phyloP scores from a whole-genome alignment of 2,888 invertebrate genomes.

The Drosophila monieri region DNA sequence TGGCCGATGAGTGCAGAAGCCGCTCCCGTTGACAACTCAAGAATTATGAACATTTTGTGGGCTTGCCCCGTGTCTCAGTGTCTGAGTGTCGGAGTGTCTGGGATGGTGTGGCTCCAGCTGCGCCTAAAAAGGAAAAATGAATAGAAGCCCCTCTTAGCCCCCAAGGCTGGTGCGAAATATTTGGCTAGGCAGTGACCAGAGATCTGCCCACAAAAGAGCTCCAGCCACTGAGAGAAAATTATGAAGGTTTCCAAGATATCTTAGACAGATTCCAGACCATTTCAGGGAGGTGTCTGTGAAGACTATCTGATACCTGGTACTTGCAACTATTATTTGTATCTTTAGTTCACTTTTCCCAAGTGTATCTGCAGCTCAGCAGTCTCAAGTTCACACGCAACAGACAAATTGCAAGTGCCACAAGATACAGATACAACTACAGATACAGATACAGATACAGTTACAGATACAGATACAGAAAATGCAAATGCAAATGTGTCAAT shows the following conservation, averaged over 20 bases:
- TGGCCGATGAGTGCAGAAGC: slow-evolving; percentile 59
- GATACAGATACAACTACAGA: slow-evolving; percentile 27
- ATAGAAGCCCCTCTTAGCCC: slow-evolving; percentile 13
- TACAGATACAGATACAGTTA: slow-evolving; percentile 6
- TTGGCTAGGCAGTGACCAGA: slow-evolving; percentile 48
- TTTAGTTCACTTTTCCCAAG: not conserved
- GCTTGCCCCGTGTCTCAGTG: slow-evolving; percentile 64
- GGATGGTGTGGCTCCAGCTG: slow-evolving; percentile 49
- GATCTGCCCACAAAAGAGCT: slow-evolving; percentile 11
- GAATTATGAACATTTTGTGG: slow-evolving; percentile 81
- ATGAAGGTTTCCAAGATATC: not conserved
- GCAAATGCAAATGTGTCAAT: slow-evolving; percentile 79
- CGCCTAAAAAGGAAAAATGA: slow-evolving; percentile 13
- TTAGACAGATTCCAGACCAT: too few species aligned
- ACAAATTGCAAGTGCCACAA: slow-evolving; percentile 32
- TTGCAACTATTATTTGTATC: not conserved
- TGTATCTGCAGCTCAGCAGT: not conserved
- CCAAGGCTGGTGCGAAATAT: slow-evolving; percentile 60
- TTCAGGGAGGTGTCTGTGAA: not conserved
- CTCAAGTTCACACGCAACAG: slow-evolving; percentile 14
- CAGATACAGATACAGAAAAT: slow-evolving; percentile 40
- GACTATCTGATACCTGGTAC: not conserved
- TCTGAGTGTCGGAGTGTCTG: slow-evolving; percentile 3
- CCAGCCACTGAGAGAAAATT: not conserved
- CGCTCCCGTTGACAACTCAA: slow-evolving; percentile 78